Base-by-base conservation (phyloP, 1,140 invertebrate genomes). In the Ips nitidus region DNA sequence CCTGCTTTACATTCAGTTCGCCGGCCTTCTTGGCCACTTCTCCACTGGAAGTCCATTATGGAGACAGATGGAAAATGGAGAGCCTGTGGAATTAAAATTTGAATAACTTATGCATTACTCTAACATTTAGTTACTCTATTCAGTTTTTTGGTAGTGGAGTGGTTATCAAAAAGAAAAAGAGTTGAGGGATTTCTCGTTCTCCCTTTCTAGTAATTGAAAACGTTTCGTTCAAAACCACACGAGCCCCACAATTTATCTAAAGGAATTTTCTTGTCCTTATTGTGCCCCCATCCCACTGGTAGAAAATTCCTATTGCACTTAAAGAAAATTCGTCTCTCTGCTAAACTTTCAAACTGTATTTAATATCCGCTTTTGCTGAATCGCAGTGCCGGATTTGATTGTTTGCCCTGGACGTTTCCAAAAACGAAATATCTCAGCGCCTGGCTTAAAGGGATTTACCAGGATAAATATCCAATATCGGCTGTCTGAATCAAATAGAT, bases 281-380 rank as follows among this genome's bases (percentile, higher is more conserved):
- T 38, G 60, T 4, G 37, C 22, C 22, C 8, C 4, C 2, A 62
- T 65, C 50, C 63, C 63, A 58, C 45, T 58, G 53, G 36, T 40
- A 8, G 41, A 4, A 22, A 36, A 41, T 22, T 53, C 55, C 36
- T 55, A 45, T 3, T 53, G 56, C 56, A 58, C 64, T 58, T 58
- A 66, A 43, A 47, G 64, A 66, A 66, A 66, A 66, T 66, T 66
- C 64, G 55, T 58, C 55, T 58, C 22, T 22, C 55, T 39, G 42
- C 63, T 42, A 57, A 66, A 66, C 55, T 57, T 58, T 7, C 50
- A 66, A 58, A 66, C 64, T 66, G 64, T 66, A 66, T 66, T 66
- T 66, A 66, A 66, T 66, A 58, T 66, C 64, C 64, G 64, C 64
- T 57, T 55, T 66, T 66, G 64, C 64, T 58, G 64, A 66, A 66